Base-by-base conservation (phyloP, 2,888 invertebrate genomes). In the Ypsolopha sequella region DNA sequence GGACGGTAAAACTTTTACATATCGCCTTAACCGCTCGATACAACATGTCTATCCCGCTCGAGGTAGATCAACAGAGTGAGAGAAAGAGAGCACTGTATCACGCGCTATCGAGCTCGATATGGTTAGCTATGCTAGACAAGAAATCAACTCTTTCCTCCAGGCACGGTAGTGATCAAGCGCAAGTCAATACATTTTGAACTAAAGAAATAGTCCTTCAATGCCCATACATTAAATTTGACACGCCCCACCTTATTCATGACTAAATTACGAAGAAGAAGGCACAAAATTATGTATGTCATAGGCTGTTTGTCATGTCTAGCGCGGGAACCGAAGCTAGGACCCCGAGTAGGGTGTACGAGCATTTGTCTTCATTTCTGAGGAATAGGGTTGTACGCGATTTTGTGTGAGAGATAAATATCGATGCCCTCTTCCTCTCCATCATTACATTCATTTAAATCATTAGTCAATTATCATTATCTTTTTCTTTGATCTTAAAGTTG, bases 261-360 rank as follows among this genome's bases (percentile, higher is more conserved):
- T 79, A 73, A 80, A 70, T 78, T 70, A 81, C 63, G 73, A 71
- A 74, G 68, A 66, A 54, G 65, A 64, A 65, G 69, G 71, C 70
- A 74, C 68, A 66, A 74, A 81, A 78, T 82, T 85, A 84, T 81
- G 80, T 81, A 65, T 81, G 85, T 85, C 85, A 82, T 85, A 81
- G 77, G 77, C 77, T 80, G 80, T 86, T 86, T 85, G 85, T 85
- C 84, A 85, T 82, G 80, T 67, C 68, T 64, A 60, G 63, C 72
- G 24, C 75, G 70, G 66, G 66, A 68, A 80, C 78, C 80, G 80
- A 76, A 79, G 68, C 68, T 68, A 62, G 65, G 63, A 68, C 78
- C 74, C 76, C 68, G 64, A 64, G 67, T 64, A 60, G 63, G 66
- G 65, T 60, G 71, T 65, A 60, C 63, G 63, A 72, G 76, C 85